phyloP scores from a whole-genome alignment of 1,140 invertebrate species.

The Platyscapa corneri region DNA sequence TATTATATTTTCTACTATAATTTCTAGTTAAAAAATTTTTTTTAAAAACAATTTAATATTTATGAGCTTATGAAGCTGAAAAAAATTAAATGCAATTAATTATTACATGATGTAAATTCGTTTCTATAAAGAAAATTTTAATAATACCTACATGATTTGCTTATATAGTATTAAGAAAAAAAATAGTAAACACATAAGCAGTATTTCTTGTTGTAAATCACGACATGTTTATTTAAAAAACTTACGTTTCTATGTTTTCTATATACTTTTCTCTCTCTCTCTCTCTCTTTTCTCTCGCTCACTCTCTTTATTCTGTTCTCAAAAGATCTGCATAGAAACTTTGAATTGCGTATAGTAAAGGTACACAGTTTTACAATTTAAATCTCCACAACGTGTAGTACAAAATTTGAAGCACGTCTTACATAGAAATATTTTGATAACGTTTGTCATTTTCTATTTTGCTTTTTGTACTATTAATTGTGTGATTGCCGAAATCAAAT shows the following conservation, averaged over 20 bases:
- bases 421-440: constrained; percentile 19
- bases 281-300: background rate
- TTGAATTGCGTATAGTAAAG: constrained; percentile 27
- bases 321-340: background rate
- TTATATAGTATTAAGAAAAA: background rate
- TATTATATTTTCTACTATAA: no score
- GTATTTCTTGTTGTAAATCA: constrained; percentile 12
- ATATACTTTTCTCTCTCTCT: background rate
- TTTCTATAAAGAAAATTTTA: background rate
- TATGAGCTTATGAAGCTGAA: background rate
- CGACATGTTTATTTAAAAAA: constrained; percentile 22
- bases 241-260: constrained; percentile 11
- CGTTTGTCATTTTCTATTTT: constrained; percentile 5
- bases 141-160: background rate
- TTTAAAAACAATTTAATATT: background rate
- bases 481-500: background rate
- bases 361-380: constrained; percentile 17
- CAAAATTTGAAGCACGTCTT: constrained; percentile 16
- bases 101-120: background rate
- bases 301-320: background rate
- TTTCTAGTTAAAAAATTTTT: background rate
- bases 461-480: constrained; percentile 19
- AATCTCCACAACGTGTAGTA: constrained; percentile 11
- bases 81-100: background rate
- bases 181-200: constrained; percentile 9